Evolutionary conservation across 2,797 vertebrate genomes (phyloP).

Genomic region (Gadopsis bispinosus): DNA sequence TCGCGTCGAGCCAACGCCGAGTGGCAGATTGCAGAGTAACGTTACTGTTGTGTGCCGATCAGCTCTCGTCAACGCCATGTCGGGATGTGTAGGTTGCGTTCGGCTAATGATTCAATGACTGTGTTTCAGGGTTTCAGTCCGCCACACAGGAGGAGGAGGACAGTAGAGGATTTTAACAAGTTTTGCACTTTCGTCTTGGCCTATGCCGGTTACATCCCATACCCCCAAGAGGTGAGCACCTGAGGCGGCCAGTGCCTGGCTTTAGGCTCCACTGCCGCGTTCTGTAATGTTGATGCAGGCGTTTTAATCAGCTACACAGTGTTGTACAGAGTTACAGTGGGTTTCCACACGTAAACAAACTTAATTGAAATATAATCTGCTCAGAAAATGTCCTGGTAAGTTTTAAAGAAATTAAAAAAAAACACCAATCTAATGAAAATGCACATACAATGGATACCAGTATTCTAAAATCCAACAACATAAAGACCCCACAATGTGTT

Average conservation of each 20-base stretch:
- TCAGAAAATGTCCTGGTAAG: neutral
- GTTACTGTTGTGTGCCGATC: slow-evolving; percentile 21
- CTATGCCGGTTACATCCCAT: slow-evolving; percentile 98
- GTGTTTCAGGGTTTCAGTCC: slow-evolving; percentile 82
- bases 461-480: neutral
- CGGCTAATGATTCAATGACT: slow-evolving; percentile 8
- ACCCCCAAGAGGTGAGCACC: slow-evolving; percentile 91
- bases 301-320: neutral
- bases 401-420: neutral
- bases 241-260: neutral
- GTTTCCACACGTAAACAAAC: neutral
- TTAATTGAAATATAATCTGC: neutral
- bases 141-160: slow-evolving; percentile 89
- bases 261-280: neutral
- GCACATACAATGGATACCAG: neutral
- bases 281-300: neutral
- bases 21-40: neutral
- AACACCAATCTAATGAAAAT: neutral
- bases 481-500: neutral
- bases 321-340: neutral
- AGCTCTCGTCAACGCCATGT: slow-evolving; percentile 54
- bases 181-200: slow-evolving; percentile 98
- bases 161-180: slow-evolving; percentile 98
- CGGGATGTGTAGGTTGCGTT: slow-evolving; percentile 28
- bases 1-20: neutral